phyloP scores from a whole-genome alignment of 2,888 invertebrate species.

The Drosophila peninsularis region DNA sequence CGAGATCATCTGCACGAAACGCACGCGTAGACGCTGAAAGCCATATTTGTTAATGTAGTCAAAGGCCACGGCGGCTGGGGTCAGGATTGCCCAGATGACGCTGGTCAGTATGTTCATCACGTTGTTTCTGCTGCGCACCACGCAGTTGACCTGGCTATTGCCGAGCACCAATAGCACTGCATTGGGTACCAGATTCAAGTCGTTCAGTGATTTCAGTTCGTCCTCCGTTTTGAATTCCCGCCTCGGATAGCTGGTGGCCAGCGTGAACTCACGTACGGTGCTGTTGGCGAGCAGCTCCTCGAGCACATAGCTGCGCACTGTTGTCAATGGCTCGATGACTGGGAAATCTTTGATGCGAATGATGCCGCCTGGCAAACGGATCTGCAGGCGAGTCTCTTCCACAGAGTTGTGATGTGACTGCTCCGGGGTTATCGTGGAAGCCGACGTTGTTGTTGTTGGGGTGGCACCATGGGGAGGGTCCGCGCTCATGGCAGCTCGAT shows the following conservation, averaged over 20 bases:
- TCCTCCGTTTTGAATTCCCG: slow-evolving; percentile 94
- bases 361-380: slow-evolving; percentile 91
- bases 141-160: slow-evolving; percentile 37
- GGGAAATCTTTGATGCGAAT: slow-evolving; percentile 91
- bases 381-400: slow-evolving; percentile 89
- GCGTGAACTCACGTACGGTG: slow-evolving; percentile 86
- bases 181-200: slow-evolving; percentile 92
- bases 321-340: slow-evolving; percentile 94
- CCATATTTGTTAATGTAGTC: slow-evolving; percentile 77
- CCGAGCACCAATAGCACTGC: slow-evolving; percentile 60
- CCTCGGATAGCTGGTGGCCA: slow-evolving; percentile 96
- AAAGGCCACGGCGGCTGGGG: slow-evolving; percentile 80
- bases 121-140: slow-evolving; percentile 63
- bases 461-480: neutral
- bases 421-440: slow-evolving; percentile 31
- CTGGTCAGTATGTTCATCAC: slow-evolving; percentile 80
- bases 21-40: slow-evolving; percentile 44
- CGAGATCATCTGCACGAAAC: slow-evolving; percentile 35
- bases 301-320: slow-evolving; percentile 93
- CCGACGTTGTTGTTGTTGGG: slow-evolving; percentile 78
- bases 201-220: slow-evolving; percentile 93
- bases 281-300: slow-evolving; percentile 50
- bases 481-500: slow-evolving; percentile 71
- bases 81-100: slow-evolving; percentile 81
- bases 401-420: slow-evolving; percentile 50